These are phyloP conservation scores for Malachius bipustulatus DNA, from an alignment of 2,888 invertebrate species.

Conservation along the genomic window DNA sequence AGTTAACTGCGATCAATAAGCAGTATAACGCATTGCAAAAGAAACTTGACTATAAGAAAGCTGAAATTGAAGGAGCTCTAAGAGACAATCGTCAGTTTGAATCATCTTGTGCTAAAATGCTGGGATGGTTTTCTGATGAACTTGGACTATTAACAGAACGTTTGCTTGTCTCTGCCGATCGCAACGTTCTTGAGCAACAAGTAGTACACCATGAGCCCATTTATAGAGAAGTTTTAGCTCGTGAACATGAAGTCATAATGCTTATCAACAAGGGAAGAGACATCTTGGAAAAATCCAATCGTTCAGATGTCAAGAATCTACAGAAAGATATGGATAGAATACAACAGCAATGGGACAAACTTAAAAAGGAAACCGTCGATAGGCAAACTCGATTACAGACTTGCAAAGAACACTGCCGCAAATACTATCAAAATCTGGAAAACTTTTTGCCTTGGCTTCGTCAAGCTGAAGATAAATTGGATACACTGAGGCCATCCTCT, in stretches of 20 bases:
- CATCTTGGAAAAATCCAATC: constrained; percentile 39
- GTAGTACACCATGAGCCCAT: constrained; percentile 79
- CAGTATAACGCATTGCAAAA: constrained; percentile 81
- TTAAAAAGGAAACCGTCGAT: constrained; percentile 78
- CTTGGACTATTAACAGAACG: constrained; percentile 63
- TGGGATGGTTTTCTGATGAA: constrained; percentile 81
- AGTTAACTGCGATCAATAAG: constrained; percentile 73
- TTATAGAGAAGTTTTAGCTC: constrained; percentile 75
- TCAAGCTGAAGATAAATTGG: constrained; percentile 74
- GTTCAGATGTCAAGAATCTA: constrained; percentile 47
- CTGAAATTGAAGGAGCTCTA: constrained; percentile 65
- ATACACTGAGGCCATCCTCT: constrained; percentile 62
- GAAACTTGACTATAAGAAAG: constrained; percentile 80
- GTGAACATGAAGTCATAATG: constrained; percentile 91
- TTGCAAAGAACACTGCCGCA: constrained; percentile 84
- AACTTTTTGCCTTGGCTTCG: constrained; percentile 80
- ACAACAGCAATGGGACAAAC: constrained; percentile 82
- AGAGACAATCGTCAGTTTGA: constrained; percentile 85
- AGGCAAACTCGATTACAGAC: constrained; percentile 77
- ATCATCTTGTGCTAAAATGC: constrained; percentile 74
- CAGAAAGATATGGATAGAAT: constrained; percentile 79
- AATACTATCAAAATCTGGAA: constrained; percentile 77
- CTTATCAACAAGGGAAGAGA: constrained; percentile 81
- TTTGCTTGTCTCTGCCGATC: constrained; percentile 76
- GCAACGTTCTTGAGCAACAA: constrained; percentile 72